These are phyloP conservation scores for Eucidaris tribuloides DNA, from an alignment of 35 echinoderm and acorn worm species.

Conservation along the genomic window DNA sequence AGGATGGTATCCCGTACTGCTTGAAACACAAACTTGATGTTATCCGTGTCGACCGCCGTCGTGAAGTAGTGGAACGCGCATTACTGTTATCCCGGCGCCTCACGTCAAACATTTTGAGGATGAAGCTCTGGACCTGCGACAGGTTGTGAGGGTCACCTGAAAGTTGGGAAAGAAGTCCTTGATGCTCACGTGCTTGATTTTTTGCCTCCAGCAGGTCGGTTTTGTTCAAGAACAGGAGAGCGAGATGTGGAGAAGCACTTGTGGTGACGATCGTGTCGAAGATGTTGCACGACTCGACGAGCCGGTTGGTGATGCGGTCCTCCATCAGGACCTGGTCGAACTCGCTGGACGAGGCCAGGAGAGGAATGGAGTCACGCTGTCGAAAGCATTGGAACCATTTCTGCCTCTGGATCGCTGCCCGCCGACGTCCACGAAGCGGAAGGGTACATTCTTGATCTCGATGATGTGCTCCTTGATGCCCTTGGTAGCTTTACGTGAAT, in stretches of 20 bases:
- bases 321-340: conserved; percentile 99
- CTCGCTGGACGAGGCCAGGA: conserved; percentile 95
- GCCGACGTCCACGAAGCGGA: conserved; percentile 97
- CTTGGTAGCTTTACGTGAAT: conserved; percentile 95
- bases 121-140: conserved; percentile 76
- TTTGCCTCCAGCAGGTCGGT: conserved; percentile 91
- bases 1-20: conserved; percentile 96
- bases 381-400: conserved; percentile 99
- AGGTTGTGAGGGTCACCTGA: conserved; percentile 62
- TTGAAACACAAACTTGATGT: conserved; percentile 94
- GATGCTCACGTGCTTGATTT: conserved; percentile 81
- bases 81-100: conserved; percentile 80
- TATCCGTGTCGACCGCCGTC: conserved; percentile 92
- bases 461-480: conserved; percentile 84
- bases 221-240: conserved; percentile 96
- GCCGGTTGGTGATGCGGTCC: conserved; percentile 94
- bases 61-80: conserved; percentile 95
- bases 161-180: conserved; percentile 88
- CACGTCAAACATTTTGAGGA: conserved; percentile 95
- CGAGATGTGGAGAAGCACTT: too few relatives aligned
- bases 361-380: conserved; percentile 87
- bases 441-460: conserved; percentile 85
- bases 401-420: conserved; percentile 97
- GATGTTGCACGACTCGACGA: conserved; percentile 97
- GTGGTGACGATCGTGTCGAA: conserved; percentile 99